A percentile compares a stretch with the other conserved stretches of the same genome.
These are phyloP conservation scores for Rhynchotus rufescens DNA, from an alignment of 2,797 vertebrate species.

Conservation along the genomic window DNA sequence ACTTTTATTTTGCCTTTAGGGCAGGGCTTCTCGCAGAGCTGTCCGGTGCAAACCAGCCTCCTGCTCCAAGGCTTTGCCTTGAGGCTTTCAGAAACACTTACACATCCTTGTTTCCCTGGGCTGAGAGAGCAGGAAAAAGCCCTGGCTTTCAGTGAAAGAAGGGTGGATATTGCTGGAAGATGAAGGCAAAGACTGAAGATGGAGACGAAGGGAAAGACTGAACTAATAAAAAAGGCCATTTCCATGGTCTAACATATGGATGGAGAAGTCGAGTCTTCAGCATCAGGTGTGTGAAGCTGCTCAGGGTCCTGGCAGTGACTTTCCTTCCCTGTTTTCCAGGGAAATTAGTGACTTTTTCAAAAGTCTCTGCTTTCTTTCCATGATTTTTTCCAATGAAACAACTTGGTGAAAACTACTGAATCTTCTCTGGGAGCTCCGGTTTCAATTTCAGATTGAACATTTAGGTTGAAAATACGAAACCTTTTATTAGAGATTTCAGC, in stretches of 20 bases:
- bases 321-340: neutral
- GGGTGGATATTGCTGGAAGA: neutral
- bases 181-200: too few species aligned
- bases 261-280: neutral
- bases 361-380: neutral
- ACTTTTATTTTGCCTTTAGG: neutral
- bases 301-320: neutral
- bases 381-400: neutral
- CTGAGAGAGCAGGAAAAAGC: neutral
- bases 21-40: neutral
- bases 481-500: neutral
- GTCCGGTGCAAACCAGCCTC: neutral
- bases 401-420: neutral
- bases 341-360: neutral
- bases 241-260: neutral
- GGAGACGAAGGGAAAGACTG: neutral
- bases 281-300: neutral
- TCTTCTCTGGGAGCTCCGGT: constrained; percentile 6
- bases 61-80: neutral
- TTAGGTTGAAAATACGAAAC: neutral
- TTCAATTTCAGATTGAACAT: neutral
- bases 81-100: neutral
- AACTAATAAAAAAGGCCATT: neutral
- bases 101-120: too few species aligned
- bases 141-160: neutral